Evolutionary conservation across 2,797 vertebrate genomes (phyloP).

Genomic region (Xyrichtys novacula): DNA sequence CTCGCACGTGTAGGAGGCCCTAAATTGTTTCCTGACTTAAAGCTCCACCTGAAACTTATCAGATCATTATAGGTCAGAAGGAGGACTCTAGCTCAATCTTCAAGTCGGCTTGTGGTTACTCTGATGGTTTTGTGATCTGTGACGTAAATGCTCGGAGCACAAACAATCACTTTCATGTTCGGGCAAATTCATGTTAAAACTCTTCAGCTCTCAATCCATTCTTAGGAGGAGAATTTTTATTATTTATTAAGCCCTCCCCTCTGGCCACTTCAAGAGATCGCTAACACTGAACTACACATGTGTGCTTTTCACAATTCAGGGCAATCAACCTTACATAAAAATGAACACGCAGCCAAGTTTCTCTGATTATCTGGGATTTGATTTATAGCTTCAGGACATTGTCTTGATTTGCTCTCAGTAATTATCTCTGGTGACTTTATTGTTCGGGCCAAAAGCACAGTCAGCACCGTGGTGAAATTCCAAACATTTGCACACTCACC

Average conservation of each 20-base stretch:
- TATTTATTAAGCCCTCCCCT: conserved; percentile 55
- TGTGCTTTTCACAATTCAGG: conserved; percentile 26
- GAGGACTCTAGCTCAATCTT: conserved; percentile 1
- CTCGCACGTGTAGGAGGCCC: conserved; percentile 14
- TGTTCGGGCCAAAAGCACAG: conserved; percentile 38
- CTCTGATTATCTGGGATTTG: conserved; percentile 47
- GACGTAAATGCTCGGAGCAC: conserved; percentile 20
- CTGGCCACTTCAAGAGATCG: conserved; percentile 34
- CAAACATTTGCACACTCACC: conserved; percentile 52
- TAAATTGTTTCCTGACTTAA: conserved; percentile 30
- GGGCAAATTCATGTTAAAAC: conserved; percentile 43
- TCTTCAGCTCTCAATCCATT: conserved; percentile 26
- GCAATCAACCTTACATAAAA: conserved; percentile 38
- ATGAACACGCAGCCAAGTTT: conserved; percentile 34
- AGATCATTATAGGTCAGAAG: conserved; percentile 28
- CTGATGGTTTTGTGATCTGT: conserved; percentile 38
- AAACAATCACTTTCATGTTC: conserved; percentile 50
- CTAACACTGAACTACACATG: conserved; percentile 37
- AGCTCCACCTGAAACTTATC: conserved; percentile 9
- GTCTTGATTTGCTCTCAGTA: conserved; percentile 49
- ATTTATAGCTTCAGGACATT: conserved; percentile 50
- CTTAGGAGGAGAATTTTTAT: conserved; percentile 51
- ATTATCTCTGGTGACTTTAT: conserved; percentile 41
- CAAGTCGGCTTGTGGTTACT: conserved; percentile 9
- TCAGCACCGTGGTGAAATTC: conserved; percentile 47